These are phyloP conservation scores for Zosterops hypoxanthus DNA, from an alignment of 2,113 vertebrate genomes.

Conservation along the genomic window DNA sequence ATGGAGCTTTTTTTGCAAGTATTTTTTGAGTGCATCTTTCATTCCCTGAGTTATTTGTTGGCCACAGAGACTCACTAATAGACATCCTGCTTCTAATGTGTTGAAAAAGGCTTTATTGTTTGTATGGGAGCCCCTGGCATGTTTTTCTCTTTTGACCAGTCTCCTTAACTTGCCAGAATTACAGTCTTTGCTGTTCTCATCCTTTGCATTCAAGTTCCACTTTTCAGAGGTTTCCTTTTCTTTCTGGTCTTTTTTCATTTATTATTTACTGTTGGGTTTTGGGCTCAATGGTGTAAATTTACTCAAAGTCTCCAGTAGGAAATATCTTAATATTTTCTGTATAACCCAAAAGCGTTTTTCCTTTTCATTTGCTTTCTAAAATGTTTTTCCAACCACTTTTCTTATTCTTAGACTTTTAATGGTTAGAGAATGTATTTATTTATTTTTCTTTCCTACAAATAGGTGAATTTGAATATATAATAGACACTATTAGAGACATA, in stretches of 20 bases:
- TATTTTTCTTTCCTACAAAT: not conserved
- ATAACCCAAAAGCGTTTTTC: not conserved
- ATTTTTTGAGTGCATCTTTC: slow-evolving; percentile 24
- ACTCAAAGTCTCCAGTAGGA: not conserved
- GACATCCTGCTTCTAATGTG: slow-evolving; percentile 7
- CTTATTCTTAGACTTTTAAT: not conserved
- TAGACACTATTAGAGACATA: not conserved
- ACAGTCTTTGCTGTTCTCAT: not conserved
- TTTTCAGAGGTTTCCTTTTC: not conserved
- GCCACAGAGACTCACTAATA: slow-evolving; percentile 14
- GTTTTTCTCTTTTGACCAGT: not conserved
- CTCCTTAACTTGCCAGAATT: not conserved
- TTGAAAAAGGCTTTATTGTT: slow-evolving; percentile 40
- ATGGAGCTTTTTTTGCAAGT: not conserved
- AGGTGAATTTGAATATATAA: not conserved
- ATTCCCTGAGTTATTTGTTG: not conserved
- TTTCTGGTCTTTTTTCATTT: not conserved
- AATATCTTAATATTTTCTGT: not conserved
- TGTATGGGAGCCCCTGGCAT: not conserved
- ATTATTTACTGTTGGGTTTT: not conserved
- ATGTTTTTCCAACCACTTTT: not conserved
- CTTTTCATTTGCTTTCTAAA: not conserved
- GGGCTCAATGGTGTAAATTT: not conserved
- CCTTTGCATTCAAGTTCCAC: not conserved
- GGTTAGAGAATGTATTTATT: not conserved